phyloP scores from a whole-genome alignment of 2,888 invertebrate genomes.

The Horisme vitalbata region DNA sequence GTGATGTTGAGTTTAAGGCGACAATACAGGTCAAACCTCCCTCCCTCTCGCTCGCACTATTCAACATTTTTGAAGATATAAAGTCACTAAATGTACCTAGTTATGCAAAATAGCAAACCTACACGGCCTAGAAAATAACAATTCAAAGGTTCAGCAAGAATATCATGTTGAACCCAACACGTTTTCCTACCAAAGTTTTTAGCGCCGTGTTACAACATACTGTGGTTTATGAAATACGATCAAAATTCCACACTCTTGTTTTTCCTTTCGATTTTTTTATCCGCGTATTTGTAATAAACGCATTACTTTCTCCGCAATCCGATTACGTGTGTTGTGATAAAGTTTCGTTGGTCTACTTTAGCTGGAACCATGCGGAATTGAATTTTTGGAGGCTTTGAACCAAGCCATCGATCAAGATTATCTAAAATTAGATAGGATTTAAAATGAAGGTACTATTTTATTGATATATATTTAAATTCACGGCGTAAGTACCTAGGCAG shows the following conservation, averaged over 20 bases:
- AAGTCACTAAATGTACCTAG: too few species aligned
- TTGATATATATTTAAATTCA: too few species aligned
- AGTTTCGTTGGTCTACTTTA: conserved; percentile 53
- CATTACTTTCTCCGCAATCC: conserved; percentile 73
- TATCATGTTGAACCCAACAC: conserved; percentile 43
- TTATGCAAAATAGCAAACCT: too few species aligned
- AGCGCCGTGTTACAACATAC: conserved; percentile 51
- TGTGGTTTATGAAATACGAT: conserved; percentile 62
- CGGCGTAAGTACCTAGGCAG: too few species aligned
- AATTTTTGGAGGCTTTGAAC: conserved; percentile 25
- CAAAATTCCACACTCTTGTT: conserved; percentile 70
- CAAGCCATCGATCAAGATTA: conserved; percentile 5
- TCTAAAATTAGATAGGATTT: not conserved
- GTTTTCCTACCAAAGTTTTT: conserved; percentile 46
- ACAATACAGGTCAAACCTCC: too few species aligned
- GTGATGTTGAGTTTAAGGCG: too few species aligned
- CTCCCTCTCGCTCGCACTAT: too few species aligned
- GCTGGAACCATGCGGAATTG: conserved; percentile 48
- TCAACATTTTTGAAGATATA: too few species aligned
- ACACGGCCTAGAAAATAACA: too few species aligned
- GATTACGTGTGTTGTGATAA: conserved; percentile 65
- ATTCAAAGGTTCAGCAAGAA: too few species aligned
- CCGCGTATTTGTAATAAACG: conserved; percentile 57
- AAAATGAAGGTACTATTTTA: not conserved
- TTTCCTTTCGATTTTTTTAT: conserved; percentile 68